These are phyloP conservation scores for Odontophorus gujanensis DNA, from an alignment of 2,113 vertebrate genomes.

Conservation along the genomic window DNA sequence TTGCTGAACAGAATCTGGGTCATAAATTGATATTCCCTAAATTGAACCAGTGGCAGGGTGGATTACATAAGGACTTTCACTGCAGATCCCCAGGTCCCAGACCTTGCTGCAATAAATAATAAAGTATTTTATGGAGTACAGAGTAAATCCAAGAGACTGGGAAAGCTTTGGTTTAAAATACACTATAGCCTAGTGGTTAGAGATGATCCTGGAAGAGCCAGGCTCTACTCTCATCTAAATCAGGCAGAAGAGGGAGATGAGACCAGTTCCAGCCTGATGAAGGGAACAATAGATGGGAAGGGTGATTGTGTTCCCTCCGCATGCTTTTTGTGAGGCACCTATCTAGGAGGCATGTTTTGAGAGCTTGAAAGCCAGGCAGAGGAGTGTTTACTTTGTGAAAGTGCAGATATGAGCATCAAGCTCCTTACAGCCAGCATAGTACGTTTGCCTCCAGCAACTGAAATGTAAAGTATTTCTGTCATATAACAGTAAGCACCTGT, in stretches of 20 bases:
- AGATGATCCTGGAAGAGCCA: not conserved
- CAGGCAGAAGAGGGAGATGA: not conserved
- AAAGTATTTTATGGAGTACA: not conserved
- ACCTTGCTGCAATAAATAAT: slow-evolving; percentile 3
- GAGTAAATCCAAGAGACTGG: not conserved
- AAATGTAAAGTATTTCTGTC: not conserved
- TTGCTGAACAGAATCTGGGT: slow-evolving; percentile 30
- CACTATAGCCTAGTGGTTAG: not conserved
- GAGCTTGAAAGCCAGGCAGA: not conserved
- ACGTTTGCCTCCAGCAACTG: not conserved
- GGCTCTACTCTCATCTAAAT: not conserved
- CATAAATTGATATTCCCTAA: slow-evolving; percentile 44
- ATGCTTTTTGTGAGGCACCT: not conserved
- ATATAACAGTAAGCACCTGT: not conserved
- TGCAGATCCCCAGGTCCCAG: not conserved
- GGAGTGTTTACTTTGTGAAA: not conserved
- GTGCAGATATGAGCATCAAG: not conserved
- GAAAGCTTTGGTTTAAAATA: slow-evolving; percentile 19
- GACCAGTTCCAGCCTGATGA: not conserved
- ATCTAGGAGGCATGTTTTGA: not conserved
- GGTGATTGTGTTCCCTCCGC: not conserved
- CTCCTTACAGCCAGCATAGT: not conserved
- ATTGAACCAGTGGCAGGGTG: not conserved
- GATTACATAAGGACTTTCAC: slow-evolving; percentile 18
- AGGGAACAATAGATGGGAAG: not conserved